Base-by-base conservation (phyloP, 2,888 invertebrate genomes). In the Acheta domesticus region DNA sequence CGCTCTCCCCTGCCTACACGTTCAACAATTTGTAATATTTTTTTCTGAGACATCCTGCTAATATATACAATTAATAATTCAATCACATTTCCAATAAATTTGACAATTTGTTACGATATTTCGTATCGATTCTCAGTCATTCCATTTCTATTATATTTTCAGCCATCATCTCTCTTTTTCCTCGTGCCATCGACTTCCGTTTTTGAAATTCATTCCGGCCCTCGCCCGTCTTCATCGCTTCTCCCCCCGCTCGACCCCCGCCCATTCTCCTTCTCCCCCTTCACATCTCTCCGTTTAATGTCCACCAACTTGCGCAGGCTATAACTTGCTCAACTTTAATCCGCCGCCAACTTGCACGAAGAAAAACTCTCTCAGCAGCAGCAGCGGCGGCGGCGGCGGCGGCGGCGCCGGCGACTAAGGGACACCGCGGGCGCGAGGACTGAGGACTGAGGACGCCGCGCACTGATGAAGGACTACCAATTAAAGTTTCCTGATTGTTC, bases 281-380 rank as follows among this genome's bases (percentile, higher is more conserved):
- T 19, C 62, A 19, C 16, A 14, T n/a, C n/a, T 62, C 62, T 62
- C 62, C 14, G 62, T 62, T 62, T 62, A 62, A 62, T 62, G 62
- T n/a, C 62, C 62, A 62, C 62, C 62, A 62, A 62, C 62, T 62
- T 62, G 62, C n/a, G 36, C 36, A 5, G 62, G 16, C 62, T 62
- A 62, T 62, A 62, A 62, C 62, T 62, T 62, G 16, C 62, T 62
- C 62, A 62, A 62, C 62, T 62, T 62, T 62, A 62, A 62, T 62
- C 62, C 62, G 62, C 62, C 62, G 62, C 62, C 62, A 62, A 62
- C 62, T 62, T 62, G n/a, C 62, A n/a, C 62, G n/a, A 62, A 62
- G 62, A 62, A 62, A 62, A 62, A 62, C 62, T 62, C 62, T n/a
- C 14, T 19, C 16, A n/a, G 16, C n/a, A n/a, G n/a, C 16, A n/a